phyloP scores from a whole-genome alignment of 2,888 invertebrate genomes.

The Yponomeuta plumbellus region DNA sequence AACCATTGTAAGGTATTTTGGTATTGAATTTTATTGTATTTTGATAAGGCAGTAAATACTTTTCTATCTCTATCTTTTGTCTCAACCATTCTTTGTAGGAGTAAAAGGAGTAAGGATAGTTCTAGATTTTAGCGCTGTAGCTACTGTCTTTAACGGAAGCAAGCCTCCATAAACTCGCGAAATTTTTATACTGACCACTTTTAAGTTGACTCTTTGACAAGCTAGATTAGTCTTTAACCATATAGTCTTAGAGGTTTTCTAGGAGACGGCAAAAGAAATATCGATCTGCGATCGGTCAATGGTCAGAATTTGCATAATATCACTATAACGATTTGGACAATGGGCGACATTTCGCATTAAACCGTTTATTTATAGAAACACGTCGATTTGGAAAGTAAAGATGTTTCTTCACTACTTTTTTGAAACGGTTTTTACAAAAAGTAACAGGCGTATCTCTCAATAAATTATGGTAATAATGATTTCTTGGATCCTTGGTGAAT shows the following conservation, averaged over 20 bases:
- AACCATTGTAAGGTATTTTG: too few relatives aligned
- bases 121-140: too few relatives aligned
- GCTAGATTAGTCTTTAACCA: background rate
- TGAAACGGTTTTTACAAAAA: too few relatives aligned
- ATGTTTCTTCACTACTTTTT: too few relatives aligned
- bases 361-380: background rate
- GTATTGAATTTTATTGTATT: too few relatives aligned
- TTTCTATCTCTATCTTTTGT: too few relatives aligned
- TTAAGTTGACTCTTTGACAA: background rate
- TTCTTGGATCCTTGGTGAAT: too few relatives aligned
- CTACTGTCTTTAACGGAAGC: background rate
- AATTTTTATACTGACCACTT: background rate
- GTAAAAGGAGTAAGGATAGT: too few relatives aligned
- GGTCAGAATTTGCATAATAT: slow-evolving; percentile 11
- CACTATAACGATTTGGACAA: slow-evolving; percentile 5
- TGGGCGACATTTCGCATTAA: background rate
- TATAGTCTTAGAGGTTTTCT: background rate
- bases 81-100: too few relatives aligned
- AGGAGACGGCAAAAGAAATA: background rate
- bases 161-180: background rate
- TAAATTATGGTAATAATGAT: too few relatives aligned
- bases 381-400: background rate
- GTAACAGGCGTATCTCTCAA: too few relatives aligned
- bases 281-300: background rate
- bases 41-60: too few relatives aligned